Base-by-base conservation (phyloP, 2,888 invertebrate genomes). In the Ectemnius continuus region DNA sequence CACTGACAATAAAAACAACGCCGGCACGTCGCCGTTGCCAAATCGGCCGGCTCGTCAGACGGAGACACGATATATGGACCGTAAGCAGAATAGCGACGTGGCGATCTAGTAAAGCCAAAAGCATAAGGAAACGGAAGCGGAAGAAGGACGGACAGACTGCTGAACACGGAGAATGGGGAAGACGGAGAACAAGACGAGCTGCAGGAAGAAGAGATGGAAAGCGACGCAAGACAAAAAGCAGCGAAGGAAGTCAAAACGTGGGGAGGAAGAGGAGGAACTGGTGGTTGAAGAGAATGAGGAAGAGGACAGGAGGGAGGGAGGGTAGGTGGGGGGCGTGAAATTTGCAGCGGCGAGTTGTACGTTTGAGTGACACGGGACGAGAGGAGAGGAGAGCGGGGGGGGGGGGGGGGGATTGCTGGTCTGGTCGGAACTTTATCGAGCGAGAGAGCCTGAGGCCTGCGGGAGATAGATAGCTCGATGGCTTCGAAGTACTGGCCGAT, bases 341-440 rank as follows among this genome's bases (percentile, higher is more conserved):
- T 73, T 76, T 68, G 75, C 70, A 75, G 68, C 77, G 74, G 77
- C 76, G 76, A 81, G 81, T 76, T 70, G 79, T 83, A 79, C 79
- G 79, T 78, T 83, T 77, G 81, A 81, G 77, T 78, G 79, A 16
- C n/a, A 76, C 77, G 70, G 76, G 75, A 73, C 62, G 68, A 70
- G 82, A 65, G 67, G 67, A 73, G 8, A 36, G 76, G 75, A 73
- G 60, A 64, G 69, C n/a, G 83, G 63, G 67, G 67, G 70, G 66
- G 76, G 73, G 67, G 64, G 74, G 73, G 78, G 75, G 58, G 72
- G 79, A 81, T 70, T 76, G 76, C 64, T 75, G 69, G 67, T 67
- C 73, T 75, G 69, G 67, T 65, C 73, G 76, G 67, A 81, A 79
- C 75, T 78, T 80, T 82, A 82, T 82, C 82, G 82, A 78, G 70